Conservation (phyloP, 2,113 vertebrate species). For the Istiophorus platypterus region DNA sequence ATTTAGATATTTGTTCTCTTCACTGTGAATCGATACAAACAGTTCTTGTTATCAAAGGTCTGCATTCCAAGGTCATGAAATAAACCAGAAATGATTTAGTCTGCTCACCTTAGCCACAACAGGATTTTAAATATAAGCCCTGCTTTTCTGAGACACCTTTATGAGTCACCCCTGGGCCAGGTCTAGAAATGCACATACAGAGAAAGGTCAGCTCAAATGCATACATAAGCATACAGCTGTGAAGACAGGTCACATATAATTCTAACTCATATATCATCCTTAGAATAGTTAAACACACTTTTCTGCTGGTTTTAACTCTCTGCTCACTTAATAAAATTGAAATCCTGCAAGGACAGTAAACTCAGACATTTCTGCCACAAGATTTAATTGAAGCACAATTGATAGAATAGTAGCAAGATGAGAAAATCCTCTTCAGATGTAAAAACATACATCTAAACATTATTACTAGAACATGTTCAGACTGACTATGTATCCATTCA, state of each 20-base stretch:
- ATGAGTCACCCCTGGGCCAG: neutral
- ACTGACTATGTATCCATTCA: slow-evolving; percentile 21
- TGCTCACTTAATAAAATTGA: neutral
- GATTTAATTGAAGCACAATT: slow-evolving; percentile 8
- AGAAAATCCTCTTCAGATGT: slow-evolving; percentile 14
- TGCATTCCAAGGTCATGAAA: neutral
- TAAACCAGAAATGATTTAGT: neutral
- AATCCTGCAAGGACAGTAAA: neutral
- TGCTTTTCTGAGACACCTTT: neutral
- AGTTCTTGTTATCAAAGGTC: neutral
- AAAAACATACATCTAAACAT: slow-evolving; percentile 26
- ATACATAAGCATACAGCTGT: neutral
- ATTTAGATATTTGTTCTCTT: neutral
- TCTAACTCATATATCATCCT: neutral
- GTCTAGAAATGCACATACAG: neutral
- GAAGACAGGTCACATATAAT: neutral
- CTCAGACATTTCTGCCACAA: neutral
- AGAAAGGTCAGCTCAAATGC: neutral
- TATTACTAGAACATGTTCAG: slow-evolving; percentile 6
- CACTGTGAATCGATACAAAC: neutral
- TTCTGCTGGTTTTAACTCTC: neutral
- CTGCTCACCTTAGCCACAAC: neutral
- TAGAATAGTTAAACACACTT: neutral
- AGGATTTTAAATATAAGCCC: neutral
- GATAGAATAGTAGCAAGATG: neutral